Evolutionary conservation across 1,140 invertebrate species (phyloP).

Genomic region (Diorhabda elongata): DNA sequence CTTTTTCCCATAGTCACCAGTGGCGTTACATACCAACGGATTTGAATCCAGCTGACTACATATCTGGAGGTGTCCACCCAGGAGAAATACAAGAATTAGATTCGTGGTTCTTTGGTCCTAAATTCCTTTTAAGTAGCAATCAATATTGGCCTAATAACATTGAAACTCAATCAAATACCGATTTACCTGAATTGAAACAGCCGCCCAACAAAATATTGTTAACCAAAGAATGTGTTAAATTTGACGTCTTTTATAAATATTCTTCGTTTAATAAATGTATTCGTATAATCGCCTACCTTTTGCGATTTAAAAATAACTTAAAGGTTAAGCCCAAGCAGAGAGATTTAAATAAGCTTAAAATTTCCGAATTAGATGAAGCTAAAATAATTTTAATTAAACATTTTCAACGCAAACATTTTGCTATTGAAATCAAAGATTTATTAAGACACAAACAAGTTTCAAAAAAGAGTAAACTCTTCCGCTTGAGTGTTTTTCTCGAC

Average conservation of each 20-base stretch:
- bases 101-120: too few species aligned
- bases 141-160: too few species aligned
- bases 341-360: background rate
- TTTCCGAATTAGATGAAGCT: background rate
- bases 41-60: constrained; percentile 44
- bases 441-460: background rate
- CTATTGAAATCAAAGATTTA: background rate
- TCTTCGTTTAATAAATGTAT: too few species aligned
- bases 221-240: too few species aligned
- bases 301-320: too few species aligned
- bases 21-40: constrained; percentile 45
- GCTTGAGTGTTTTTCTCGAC: background rate
- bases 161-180: too few species aligned
- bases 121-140: too few species aligned
- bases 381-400: background rate
- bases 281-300: too few species aligned
- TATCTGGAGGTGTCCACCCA: constrained; percentile 30
- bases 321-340: background rate
- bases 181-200: too few species aligned
- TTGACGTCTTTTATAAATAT: too few species aligned
- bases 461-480: background rate
- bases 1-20: constrained; percentile 24
- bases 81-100: background rate
- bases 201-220: too few species aligned
- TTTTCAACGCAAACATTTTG: background rate